These are phyloP conservation scores for Paradoxurus hermaphroditus DNA, from an alignment of 2,113 vertebrate genomes.

Conservation along the genomic window DNA sequence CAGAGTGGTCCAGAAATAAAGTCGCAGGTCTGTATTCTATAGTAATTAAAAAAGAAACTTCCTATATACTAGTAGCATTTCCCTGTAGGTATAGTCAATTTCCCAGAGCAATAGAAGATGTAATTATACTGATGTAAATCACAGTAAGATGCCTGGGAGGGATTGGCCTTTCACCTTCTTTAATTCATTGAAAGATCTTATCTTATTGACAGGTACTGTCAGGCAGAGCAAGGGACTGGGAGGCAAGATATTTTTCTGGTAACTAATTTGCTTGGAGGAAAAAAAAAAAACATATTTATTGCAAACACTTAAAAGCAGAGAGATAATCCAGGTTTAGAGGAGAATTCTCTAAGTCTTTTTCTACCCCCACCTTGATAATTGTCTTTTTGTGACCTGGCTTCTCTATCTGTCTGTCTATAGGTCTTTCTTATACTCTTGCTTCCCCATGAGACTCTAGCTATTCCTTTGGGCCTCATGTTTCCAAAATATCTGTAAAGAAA, in stretches of 20 bases:
- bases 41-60: conserved; percentile 76
- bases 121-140: conserved; percentile 89
- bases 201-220: conserved; percentile 84
- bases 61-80: conserved; percentile 60
- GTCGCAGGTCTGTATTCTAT: conserved; percentile 34
- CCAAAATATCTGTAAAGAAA: conserved; percentile 18
- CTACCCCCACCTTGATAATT: neutral
- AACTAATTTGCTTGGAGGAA: conserved; percentile 79
- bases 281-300: conserved; percentile 70
- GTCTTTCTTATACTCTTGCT: neutral
- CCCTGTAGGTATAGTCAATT: conserved; percentile 78
- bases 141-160: conserved; percentile 79
- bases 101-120: conserved; percentile 82
- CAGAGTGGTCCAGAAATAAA: conserved; percentile 44
- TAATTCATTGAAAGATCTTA: conserved; percentile 84
- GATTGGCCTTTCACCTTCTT: conserved; percentile 81
- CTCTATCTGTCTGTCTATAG: neutral
- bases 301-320: neutral
- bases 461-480: neutral
- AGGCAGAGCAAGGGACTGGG: conserved; percentile 67
- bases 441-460: neutral
- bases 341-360: neutral
- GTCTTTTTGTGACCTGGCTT: neutral
- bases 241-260: conserved; percentile 76
- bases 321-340: conserved; percentile 33